These are phyloP conservation scores for Acrocephalus arundinaceus DNA, from an alignment of 2,113 vertebrate genomes.

Conservation along the genomic window DNA sequence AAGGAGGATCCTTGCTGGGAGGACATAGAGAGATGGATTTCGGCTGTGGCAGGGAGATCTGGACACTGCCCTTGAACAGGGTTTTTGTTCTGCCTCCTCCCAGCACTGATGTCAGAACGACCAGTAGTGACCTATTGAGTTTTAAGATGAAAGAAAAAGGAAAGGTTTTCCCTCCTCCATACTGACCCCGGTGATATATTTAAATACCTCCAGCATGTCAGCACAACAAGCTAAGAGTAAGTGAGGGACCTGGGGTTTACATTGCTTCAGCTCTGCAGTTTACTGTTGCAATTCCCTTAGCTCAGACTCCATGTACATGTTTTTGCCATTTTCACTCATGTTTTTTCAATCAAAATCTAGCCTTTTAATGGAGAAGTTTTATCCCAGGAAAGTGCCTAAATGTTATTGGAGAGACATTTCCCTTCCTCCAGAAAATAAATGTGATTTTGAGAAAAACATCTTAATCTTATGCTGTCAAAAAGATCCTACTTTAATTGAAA, in stretches of 20 bases:
- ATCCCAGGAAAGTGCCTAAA: not conserved
- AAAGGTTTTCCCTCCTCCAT: not conserved
- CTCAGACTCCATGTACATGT: not conserved
- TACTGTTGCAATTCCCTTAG: not conserved
- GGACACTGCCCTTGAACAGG: fast-evolving
- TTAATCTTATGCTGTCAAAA: not conserved
- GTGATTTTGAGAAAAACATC: not conserved
- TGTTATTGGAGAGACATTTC: not conserved
- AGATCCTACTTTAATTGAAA: not conserved
- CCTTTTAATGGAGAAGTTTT: not conserved
- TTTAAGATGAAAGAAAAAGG: not conserved
- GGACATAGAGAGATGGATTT: not conserved
- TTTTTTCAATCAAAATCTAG: not conserved
- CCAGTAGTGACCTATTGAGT: not conserved
- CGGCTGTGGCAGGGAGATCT: not conserved
- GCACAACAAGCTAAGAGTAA: not conserved
- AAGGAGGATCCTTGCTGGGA: not conserved
- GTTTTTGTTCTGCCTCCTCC: not conserved
- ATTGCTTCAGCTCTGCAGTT: not conserved
- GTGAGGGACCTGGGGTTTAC: not conserved
- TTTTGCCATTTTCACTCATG: slow-evolving; percentile 40
- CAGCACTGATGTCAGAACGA: not conserved
- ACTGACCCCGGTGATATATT: not conserved
- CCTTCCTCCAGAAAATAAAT: not conserved
- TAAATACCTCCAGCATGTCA: not conserved